phyloP scores from a whole-genome alignment of 2,113 vertebrate species.

The Dasyprocta punctata region DNA sequence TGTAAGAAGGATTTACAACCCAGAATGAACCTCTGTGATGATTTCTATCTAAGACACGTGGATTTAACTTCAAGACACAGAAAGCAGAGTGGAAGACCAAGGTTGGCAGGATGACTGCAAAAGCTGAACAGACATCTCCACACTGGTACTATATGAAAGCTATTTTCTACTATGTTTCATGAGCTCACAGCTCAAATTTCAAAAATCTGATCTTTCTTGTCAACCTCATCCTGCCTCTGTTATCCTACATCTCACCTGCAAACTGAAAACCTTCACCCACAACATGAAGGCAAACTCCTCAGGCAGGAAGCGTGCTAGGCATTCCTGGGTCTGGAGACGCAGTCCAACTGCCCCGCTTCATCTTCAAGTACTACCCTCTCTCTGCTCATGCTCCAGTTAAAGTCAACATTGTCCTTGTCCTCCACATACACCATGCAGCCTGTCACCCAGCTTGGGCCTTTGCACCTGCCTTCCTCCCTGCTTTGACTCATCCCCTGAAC shows the following conservation, averaged over 20 bases:
- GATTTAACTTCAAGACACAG: not conserved
- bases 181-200: not conserved
- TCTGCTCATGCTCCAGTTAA: fast-evolving
- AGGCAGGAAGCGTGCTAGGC: not conserved
- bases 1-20: not conserved
- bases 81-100: not conserved
- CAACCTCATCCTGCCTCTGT: not conserved
- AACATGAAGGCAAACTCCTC: not conserved
- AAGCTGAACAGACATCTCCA: not conserved
- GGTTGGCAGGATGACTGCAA: not conserved
- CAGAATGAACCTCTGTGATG: not conserved
- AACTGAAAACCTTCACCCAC: not conserved
- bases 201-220: not conserved
- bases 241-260: not conserved
- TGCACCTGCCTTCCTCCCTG: not conserved
- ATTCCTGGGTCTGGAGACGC: not conserved
- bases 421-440: fast-evolving
- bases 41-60: not conserved
- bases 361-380: not conserved
- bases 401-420: not conserved
- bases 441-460: not conserved
- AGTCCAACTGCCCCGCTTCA: not conserved
- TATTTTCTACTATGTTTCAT: not conserved
- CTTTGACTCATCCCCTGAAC: not conserved
- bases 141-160: not conserved